Evolutionary conservation across 2,113 vertebrate genomes (phyloP).

Genomic region (Sphyrna mokarran): DNA sequence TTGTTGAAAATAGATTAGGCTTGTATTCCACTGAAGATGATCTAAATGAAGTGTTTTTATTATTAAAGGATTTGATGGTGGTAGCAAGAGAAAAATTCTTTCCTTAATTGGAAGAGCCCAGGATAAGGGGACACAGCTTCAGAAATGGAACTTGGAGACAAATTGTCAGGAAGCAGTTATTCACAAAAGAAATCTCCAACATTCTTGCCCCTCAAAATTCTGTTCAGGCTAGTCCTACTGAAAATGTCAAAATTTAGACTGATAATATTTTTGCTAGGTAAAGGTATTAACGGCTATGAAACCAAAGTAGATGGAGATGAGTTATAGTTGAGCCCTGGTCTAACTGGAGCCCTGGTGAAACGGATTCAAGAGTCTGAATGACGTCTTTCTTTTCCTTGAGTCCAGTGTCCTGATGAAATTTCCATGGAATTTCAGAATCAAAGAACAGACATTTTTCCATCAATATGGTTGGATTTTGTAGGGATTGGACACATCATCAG

Average conservation of each 20-base stretch:
- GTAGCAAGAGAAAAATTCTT: neutral
- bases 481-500: neutral
- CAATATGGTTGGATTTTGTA: neutral
- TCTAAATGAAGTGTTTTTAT: neutral
- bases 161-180: too few relatives aligned
- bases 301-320: too few relatives aligned
- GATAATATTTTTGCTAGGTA: too few relatives aligned
- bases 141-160: neutral
- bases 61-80: neutral
- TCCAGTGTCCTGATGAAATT: neutral
- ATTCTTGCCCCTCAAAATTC: too few relatives aligned
- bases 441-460: neutral
- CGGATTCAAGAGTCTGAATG: neutral
- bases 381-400: neutral
- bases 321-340: too few relatives aligned
- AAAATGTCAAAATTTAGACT: too few relatives aligned
- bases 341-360: too few relatives aligned
- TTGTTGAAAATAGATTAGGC: neutral
- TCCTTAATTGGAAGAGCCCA: too few relatives aligned
- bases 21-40: neutral
- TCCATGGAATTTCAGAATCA: neutral
- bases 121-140: neutral
- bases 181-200: too few relatives aligned
- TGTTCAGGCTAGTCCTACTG: too few relatives aligned
- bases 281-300: too few relatives aligned